Base-by-base conservation (phyloP, 2,888 invertebrate species). In the Amphiduros pacificus region DNA sequence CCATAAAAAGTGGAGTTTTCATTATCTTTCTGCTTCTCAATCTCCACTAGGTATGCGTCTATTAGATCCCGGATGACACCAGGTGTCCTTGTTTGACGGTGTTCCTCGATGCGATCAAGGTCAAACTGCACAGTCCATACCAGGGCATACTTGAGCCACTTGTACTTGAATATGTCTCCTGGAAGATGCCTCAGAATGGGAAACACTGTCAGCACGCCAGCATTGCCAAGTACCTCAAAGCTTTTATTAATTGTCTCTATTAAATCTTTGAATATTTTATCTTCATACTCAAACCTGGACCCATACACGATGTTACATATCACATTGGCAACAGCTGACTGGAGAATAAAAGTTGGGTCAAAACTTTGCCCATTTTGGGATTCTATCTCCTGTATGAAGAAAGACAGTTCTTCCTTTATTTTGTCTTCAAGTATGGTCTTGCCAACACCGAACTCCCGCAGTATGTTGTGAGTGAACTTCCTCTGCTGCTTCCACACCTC, bases 41-140 rank as follows among this genome's bases (percentile, higher is more conserved):
- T 68, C 17, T 68, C 69, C 36, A 65, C 61, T 44, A 75, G 58
- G 55, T 73, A 73, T 17, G 69, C 70, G 36, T 75, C 74, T 29
- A 74, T 73, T 53, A 74, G 70, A 49, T 72, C 69, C 17, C 68
- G 55, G 26, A 61, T 36, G 17, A 62, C 57, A 49, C 67, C 63
- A 29, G 68, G 66, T 32, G 69, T 61, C 22, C 31, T 32, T 9
- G 29, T 50, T 14, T 29, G n/a, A 17, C 36, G 22, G 26, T 26
- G 26, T 28, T 58, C 36, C 1, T 31, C 24, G 1, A 58, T 26
- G 11, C n/a, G 48, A 26, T 31, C 29, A 5, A 14, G n/a, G 28
- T 55, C 29, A 27, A 56, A 31, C n/a, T 58, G 27, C 22, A 32
- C 36, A 27, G 29, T 31, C 32, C 22, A 50, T 1, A 9, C 9